Percentiles rank a stretch among this genome's conserved stretches.
Evolutionary conservation across 1,140 invertebrate genomes (phyloP).

Genomic region (Octopus bimaculoides): DNA sequence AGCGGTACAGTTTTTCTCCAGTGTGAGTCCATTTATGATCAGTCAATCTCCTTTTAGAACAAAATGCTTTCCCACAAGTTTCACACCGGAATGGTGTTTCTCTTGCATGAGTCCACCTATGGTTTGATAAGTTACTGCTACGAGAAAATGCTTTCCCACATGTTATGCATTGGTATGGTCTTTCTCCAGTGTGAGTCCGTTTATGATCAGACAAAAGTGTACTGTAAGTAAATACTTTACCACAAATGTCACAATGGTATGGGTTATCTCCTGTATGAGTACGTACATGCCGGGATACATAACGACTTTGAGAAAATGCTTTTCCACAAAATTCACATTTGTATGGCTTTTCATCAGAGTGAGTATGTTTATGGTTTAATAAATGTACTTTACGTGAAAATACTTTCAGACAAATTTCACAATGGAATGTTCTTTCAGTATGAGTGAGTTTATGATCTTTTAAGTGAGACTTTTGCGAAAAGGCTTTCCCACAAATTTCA

Average conservation of each 20-base stretch:
- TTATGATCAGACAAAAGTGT: slow-evolving; percentile 60
- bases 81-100: slow-evolving; percentile 48
- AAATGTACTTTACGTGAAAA: slow-evolving; percentile 51
- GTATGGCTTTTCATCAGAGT: slow-evolving; percentile 36
- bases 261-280: slow-evolving; percentile 23
- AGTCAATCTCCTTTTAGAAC: too few species aligned
- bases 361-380: slow-evolving; percentile 19
- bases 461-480: slow-evolving; percentile 86
- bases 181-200: slow-evolving; percentile 68
- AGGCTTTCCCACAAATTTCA: slow-evolving; percentile 88
- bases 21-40: too few species aligned
- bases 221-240: slow-evolving; percentile 19
- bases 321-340: slow-evolving; percentile 25
- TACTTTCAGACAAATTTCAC: slow-evolving; percentile 62
- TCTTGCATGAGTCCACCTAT: slow-evolving; percentile 50
- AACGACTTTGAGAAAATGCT: slow-evolving; percentile 15
- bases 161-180: slow-evolving; percentile 17
- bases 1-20: too few species aligned
- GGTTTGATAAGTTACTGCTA: slow-evolving; percentile 25
- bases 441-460: slow-evolving; percentile 93
- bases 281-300: slow-evolving; percentile 18
- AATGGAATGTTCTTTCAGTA: slow-evolving; percentile 81
- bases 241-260: slow-evolving; percentile 42
- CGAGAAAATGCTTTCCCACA: slow-evolving; percentile 23
- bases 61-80: slow-evolving; percentile 44